Conservation (phyloP, 2,113 vertebrate species). For the Festucalex cinctus region DNA sequence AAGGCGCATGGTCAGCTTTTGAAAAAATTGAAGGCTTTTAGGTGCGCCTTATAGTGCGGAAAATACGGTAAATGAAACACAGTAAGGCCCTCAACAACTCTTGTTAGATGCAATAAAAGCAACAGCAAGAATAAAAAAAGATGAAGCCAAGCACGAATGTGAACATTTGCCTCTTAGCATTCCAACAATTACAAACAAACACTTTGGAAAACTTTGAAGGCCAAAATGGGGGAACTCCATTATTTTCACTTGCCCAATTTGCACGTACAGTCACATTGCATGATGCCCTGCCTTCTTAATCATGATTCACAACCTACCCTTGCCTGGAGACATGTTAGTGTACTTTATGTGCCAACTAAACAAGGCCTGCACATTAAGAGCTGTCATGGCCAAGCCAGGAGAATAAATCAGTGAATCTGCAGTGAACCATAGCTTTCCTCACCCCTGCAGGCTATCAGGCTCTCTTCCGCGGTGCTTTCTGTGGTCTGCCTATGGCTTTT, state of each 20-base stretch:
- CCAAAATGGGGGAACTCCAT: slow-evolving; percentile 13
- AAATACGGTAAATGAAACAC: no score
- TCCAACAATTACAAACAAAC: neutral
- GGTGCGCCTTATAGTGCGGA: no score
- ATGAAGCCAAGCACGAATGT: slow-evolving; percentile 1
- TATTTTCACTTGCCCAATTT: slow-evolving; percentile 17
- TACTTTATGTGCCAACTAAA: slow-evolving; percentile 36
- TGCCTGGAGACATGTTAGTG: slow-evolving; percentile 41
- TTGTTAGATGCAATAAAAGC: neutral
- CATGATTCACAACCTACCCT: slow-evolving; percentile 31
- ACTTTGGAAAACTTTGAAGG: neutral
- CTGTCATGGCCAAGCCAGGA: slow-evolving; percentile 34
- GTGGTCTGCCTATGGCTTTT: slow-evolving; percentile 51
- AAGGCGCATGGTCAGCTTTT: no score
- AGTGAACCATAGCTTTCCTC: slow-evolving; percentile 50
- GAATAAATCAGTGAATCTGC: slow-evolving; percentile 52
- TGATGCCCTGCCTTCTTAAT: slow-evolving; percentile 47
- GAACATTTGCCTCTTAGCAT: neutral
- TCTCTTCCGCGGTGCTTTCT: slow-evolving; percentile 44
- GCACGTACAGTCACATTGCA: slow-evolving; percentile 25
- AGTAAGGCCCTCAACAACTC: neutral
- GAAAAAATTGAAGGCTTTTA: no score
- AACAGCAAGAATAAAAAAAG: neutral
- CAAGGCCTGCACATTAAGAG: slow-evolving; percentile 38
- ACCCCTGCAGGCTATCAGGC: slow-evolving; percentile 41